These are phyloP conservation scores for Albula goreensis DNA, from an alignment of 2,113 vertebrate genomes.

Conservation along the genomic window DNA sequence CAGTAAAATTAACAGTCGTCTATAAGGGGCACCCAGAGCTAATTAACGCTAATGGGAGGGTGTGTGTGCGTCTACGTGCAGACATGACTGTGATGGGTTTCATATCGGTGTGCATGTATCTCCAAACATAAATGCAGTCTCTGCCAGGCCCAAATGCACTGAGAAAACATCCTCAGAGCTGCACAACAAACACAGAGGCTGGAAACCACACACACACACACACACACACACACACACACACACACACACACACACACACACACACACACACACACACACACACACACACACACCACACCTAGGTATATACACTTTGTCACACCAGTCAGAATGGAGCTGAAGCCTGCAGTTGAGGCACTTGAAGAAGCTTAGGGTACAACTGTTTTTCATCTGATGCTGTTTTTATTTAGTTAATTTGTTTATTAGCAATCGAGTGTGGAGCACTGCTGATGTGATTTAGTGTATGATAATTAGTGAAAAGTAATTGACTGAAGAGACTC, in stretches of 20 bases:
- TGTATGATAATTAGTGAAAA: too few relatives aligned
- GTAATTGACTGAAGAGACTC: too few relatives aligned
- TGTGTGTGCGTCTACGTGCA: conserved; percentile 16
- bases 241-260: not conserved
- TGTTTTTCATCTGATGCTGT: too few relatives aligned
- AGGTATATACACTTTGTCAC: too few relatives aligned
- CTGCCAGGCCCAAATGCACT: not conserved
- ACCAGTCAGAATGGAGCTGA: too few relatives aligned
- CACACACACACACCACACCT: not conserved
- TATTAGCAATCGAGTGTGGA: too few relatives aligned
- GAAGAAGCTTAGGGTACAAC: too few relatives aligned
- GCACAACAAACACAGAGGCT: too few relatives aligned
- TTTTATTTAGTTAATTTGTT: not conserved
- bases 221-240: not conserved
- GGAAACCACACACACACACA: not conserved
- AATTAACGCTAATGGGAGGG: conserved; percentile 15
- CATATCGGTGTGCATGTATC: not conserved
- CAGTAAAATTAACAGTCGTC: conserved; percentile 15
- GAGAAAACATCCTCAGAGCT: not conserved
- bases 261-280: not conserved
- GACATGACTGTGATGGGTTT: conserved; percentile 16
- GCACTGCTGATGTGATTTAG: too few relatives aligned
- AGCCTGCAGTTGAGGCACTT: too few relatives aligned
- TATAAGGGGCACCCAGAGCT: conserved; percentile 12
- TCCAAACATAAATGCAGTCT: not conserved